Percentiles rank a stretch among this genome's conserved stretches.
Conservation (phyloP, 2,888 invertebrate genomes). For the Ariolimax columbianus region DNA sequence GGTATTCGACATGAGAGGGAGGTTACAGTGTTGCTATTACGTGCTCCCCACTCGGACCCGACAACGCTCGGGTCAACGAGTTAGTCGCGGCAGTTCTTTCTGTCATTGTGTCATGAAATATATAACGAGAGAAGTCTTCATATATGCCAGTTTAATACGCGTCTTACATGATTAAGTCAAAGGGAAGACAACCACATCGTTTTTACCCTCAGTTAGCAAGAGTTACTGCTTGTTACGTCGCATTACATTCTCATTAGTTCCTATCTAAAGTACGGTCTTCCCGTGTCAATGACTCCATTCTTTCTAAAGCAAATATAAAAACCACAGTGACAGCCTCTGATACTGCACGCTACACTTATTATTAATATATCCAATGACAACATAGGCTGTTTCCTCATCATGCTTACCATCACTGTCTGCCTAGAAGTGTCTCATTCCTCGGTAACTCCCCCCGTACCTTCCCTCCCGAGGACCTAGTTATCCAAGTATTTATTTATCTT, state of each 20-base stretch:
- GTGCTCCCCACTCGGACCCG: too few species aligned
- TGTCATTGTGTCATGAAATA: too few species aligned
- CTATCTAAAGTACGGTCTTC: not conserved
- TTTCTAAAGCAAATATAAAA: not conserved
- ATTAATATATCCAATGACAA: constrained; percentile 14
- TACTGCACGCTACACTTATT: not conserved
- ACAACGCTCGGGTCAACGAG: too few species aligned
- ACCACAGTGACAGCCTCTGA: not conserved
- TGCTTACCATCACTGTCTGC: not conserved
- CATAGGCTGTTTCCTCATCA: not conserved
- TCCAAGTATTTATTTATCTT: constrained; percentile 37
- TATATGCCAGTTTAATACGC: not conserved
- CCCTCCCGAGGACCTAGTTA: not conserved
- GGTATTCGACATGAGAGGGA: too few species aligned
- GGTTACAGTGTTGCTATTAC: too few species aligned
- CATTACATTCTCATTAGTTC: not conserved
- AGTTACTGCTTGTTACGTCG: not conserved
- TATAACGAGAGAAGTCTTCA: not conserved
- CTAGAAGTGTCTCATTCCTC: not conserved
- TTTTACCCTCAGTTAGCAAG: not conserved
- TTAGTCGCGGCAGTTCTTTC: too few species aligned
- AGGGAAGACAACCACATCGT: not conserved
- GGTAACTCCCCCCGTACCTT: not conserved
- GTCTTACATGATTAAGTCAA: not conserved
- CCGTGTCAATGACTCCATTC: not conserved